Conservation (phyloP, 2,888 invertebrate genomes). For the Teleiodes luculella region DNA sequence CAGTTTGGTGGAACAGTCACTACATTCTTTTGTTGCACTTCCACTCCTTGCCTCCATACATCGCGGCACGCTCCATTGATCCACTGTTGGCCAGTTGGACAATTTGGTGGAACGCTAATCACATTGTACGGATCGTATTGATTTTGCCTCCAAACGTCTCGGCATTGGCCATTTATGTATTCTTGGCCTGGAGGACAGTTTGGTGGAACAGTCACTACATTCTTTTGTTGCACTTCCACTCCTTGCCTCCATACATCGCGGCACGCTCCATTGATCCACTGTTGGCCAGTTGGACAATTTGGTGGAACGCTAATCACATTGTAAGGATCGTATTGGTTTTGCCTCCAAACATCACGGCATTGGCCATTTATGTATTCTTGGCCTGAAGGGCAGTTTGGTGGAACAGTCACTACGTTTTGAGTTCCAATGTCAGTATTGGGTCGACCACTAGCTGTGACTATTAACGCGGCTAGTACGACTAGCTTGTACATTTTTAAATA, state of each 20-base stretch:
- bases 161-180: slow-evolving; percentile 38
- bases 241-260: slow-evolving; percentile 22
- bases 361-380: slow-evolving; percentile 35
- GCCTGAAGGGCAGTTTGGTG: slow-evolving; percentile 30
- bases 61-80: slow-evolving; percentile 26
- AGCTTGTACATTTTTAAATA: too few relatives aligned
- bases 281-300: slow-evolving; percentile 24
- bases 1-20: slow-evolving; percentile 31
- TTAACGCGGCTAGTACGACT: too few relatives aligned
- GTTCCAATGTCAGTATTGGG: slow-evolving; percentile 13
- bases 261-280: slow-evolving; percentile 24
- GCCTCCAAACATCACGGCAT: slow-evolving; percentile 40
- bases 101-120: slow-evolving; percentile 29
- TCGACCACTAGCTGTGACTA: too few relatives aligned
- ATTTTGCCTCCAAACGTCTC: slow-evolving; percentile 34
- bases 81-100: slow-evolving; percentile 21
- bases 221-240: neutral
- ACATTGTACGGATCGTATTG: slow-evolving; percentile 25
- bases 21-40: neutral
- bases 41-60: slow-evolving; percentile 15
- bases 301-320: slow-evolving; percentile 31
- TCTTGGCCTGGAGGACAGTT: slow-evolving; percentile 31
- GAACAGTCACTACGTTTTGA: slow-evolving; percentile 24
- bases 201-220: slow-evolving; percentile 23
- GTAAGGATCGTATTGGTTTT: slow-evolving; percentile 13